Evolutionary conservation across 2,113 vertebrate species (phyloP).

Genomic region (Ifrita kowaldi): DNA sequence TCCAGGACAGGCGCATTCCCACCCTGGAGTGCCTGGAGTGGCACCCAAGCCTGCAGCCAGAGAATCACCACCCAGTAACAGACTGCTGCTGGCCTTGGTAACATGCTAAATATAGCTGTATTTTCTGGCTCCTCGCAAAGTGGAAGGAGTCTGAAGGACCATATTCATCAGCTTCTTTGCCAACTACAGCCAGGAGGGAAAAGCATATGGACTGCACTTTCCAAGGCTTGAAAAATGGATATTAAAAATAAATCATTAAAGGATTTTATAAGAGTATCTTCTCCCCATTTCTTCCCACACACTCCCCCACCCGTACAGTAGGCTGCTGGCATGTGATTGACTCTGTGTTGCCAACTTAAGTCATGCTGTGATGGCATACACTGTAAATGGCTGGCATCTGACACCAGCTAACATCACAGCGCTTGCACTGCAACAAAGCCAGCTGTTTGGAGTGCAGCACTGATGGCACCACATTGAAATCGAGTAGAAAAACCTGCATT

Average conservation of each 20-base stretch:
- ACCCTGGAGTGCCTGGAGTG: neutral
- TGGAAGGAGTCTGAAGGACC: neutral
- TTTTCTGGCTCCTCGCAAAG: neutral
- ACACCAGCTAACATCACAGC: neutral
- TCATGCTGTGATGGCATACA: slow-evolving; percentile 22
- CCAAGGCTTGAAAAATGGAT: neutral
- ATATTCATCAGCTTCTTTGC: slow-evolving; percentile 6
- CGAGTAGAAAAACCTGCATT: neutral
- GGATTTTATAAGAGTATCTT: slow-evolving; percentile 1
- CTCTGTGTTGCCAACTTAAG: slow-evolving; percentile 46
- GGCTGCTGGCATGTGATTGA: slow-evolving; percentile 50
- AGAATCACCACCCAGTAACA: slow-evolving; percentile 39
- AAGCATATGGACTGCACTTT: slow-evolving; percentile 20
- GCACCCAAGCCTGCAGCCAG: neutral
- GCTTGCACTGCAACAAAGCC: neutral
- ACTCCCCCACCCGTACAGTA: slow-evolving; percentile 26
- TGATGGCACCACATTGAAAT: neutral
- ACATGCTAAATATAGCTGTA: slow-evolving; percentile 24
- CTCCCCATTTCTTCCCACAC: slow-evolving; percentile 22
- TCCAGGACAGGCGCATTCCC: neutral
- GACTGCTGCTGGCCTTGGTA: slow-evolving; percentile 26
- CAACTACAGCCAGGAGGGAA: slow-evolving; percentile 31
- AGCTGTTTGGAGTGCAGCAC: neutral
- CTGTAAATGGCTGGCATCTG: slow-evolving; percentile 61
- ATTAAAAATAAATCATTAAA: slow-evolving; percentile 57